phyloP scores from a whole-genome alignment of 2,113 vertebrate species.

The Casuarius casuarius region DNA sequence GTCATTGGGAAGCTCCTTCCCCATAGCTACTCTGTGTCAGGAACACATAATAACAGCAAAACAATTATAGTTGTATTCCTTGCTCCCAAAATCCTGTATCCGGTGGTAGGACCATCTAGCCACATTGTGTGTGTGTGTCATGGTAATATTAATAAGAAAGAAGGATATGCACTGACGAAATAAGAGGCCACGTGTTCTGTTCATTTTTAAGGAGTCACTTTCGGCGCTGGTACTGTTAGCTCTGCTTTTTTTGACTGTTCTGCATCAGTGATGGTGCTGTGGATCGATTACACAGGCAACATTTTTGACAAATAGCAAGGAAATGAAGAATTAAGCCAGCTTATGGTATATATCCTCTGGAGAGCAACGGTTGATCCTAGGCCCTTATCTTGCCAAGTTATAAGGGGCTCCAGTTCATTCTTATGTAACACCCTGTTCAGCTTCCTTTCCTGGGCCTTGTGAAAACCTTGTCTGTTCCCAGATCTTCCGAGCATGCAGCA shows the following conservation, averaged over 20 bases:
- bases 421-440: too few species aligned
- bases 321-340: background rate
- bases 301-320: background rate
- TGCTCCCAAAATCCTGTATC: background rate
- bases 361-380: background rate
- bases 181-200: background rate
- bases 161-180: background rate
- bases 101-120: background rate
- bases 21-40: background rate
- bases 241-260: background rate
- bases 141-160: too few species aligned
- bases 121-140: too few species aligned
- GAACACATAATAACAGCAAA: background rate
- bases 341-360: background rate
- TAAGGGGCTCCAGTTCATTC: background rate
- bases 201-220: background rate
- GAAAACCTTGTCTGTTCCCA: background rate
- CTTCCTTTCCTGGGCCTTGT: too few species aligned
- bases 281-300: background rate
- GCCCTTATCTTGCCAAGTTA: background rate
- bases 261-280: too few species aligned
- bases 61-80: background rate
- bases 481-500: background rate
- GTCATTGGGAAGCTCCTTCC: fast-evolving
- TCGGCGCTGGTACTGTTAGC: background rate